Conservation (phyloP, 2,888 invertebrate species). For the Galerucella calmariensis region DNA sequence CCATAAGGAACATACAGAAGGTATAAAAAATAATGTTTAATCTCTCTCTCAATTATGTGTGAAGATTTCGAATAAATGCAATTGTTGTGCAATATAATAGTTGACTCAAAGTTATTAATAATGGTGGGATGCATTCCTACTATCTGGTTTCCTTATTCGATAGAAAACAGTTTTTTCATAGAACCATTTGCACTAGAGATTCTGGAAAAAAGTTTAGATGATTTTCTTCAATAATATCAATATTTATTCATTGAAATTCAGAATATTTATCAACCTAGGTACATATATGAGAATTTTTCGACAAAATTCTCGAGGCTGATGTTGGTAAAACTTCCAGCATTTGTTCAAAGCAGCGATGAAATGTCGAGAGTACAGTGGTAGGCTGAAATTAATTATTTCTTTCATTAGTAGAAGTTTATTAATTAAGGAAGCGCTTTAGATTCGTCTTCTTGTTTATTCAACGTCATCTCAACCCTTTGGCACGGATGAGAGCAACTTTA, state of each 20-base stretch:
- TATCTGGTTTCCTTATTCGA: no score
- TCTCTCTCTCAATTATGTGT: no score
- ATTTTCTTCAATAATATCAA: no score
- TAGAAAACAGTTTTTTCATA: no score
- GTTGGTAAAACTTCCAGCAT: slow-evolving; percentile 23
- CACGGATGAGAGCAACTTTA: slow-evolving; percentile 64
- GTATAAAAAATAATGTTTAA: no score
- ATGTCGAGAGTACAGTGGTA: slow-evolving; percentile 58
- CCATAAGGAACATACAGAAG: no score
- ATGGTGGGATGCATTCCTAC: no score
- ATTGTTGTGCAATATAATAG: no score
- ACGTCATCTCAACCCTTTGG: slow-evolving; percentile 66
- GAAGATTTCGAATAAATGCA: no score
- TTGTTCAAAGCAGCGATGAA: slow-evolving; percentile 34
- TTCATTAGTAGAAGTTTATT: slow-evolving; percentile 68
- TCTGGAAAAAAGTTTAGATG: no score
- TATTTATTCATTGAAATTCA: not conserved
- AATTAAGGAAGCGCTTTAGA: slow-evolving; percentile 66
- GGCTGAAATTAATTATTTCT: slow-evolving; percentile 68
- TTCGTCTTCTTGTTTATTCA: slow-evolving; percentile 65
- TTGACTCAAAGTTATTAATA: no score
- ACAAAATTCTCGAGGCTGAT: slow-evolving; percentile 3
- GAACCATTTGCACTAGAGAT: no score
- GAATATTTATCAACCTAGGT: not conserved
- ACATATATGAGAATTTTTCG: not conserved